Base-by-base conservation (phyloP, 1,140 invertebrate species). In the Antheraea pernyi region DNA sequence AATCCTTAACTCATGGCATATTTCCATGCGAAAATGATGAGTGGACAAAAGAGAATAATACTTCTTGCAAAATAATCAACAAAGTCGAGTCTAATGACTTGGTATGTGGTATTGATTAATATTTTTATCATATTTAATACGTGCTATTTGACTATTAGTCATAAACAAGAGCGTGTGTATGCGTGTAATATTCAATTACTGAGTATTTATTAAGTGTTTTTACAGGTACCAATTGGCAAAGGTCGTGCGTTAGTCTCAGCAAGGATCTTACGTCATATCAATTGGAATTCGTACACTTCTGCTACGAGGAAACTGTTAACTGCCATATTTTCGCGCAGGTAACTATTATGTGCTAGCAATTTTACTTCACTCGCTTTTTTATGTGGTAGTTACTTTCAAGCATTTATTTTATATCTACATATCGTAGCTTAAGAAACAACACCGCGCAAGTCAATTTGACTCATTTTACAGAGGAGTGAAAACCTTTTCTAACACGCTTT, bases 271-370 rank as follows among this genome's bases (percentile, higher is more conserved):
- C 79, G 79, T 70, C 78, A 85, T 67, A 85, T 89, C 39, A 83
- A 91, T 67, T 91, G 89, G 88, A 77, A 74, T 69, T 91, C 87
- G 2, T 86, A 91, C 70, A 87, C 88, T 13, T 77, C 70, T 65
- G 87, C 84, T 19, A 91, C 88, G 7, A 74, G 90, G 74, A 86
- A 87, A 74, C 72, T 92, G 58, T 77, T 92, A 63, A 84, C 82
- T 66, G 85, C 89, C 16, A 83, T 91, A 19, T 92, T 92, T 78
- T 75, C 90, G 36, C 78, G 88, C 74, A 83, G 80, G 88, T 91
- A 83, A 30, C 22, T 30, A 30, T 4, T 30, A 30, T 30, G 22
- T 30, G 4, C 22, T 30, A 30, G 22, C 22, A 30, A 30, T 30
- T 30, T 30, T 30, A 30, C 4, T 30, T 30, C 4, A 30, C 1